Percentiles rank a stretch among this genome's conserved stretches.
These are phyloP conservation scores for Pantelozetes paolii DNA, from an alignment of 2,888 invertebrate genomes.

Conservation along the genomic window DNA sequence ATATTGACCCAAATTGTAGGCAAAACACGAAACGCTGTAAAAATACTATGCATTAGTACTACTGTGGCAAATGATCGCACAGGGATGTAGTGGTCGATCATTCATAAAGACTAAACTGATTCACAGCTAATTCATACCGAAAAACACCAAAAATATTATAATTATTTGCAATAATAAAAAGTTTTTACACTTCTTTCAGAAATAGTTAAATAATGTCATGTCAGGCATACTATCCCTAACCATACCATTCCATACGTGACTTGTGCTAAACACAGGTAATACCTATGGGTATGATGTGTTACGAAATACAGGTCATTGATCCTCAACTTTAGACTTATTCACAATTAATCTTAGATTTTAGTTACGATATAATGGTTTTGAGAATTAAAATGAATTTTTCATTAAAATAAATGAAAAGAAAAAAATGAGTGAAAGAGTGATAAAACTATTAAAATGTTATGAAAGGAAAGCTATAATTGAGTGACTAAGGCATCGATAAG, in stretches of 20 bases:
- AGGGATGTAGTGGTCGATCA: conserved; percentile 12
- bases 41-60: not conserved
- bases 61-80: no score
- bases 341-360: not conserved
- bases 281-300: not conserved
- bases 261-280: not conserved
- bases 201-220: no score
- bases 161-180: not conserved
- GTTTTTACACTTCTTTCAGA: not conserved
- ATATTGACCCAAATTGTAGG: conserved; percentile 28
- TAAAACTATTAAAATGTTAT: not conserved
- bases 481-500: not conserved
- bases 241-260: not conserved
- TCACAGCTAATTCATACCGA: not conserved
- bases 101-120: not conserved
- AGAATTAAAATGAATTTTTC: not conserved
- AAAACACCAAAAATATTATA: not conserved
- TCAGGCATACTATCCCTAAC: not conserved
- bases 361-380: not conserved
- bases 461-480: not conserved
- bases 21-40: not conserved
- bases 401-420: conserved; percentile 4
- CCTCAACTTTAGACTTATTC: conserved; percentile 2
- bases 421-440: not conserved
- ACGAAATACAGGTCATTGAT: conserved; percentile 9